phyloP scores from a whole-genome alignment of 2,888 invertebrate genomes.

The Oegoconia quadripuncta region DNA sequence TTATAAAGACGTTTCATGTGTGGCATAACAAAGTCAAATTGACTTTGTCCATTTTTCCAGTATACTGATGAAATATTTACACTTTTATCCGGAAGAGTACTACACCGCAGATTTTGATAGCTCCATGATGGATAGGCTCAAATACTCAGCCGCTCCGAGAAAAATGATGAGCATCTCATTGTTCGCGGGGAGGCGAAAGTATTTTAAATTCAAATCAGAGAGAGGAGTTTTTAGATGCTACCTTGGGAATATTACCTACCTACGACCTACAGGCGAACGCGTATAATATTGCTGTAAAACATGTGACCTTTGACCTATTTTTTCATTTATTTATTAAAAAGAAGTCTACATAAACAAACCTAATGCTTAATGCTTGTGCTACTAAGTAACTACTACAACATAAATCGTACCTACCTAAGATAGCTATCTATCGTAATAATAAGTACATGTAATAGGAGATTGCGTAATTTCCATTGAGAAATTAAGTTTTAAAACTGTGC shows the following conservation, averaged over 20 bases:
- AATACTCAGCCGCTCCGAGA: conserved; percentile 31
- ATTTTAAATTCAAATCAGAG: conserved; percentile 60
- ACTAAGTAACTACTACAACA: too few species aligned
- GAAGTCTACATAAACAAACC: not conserved
- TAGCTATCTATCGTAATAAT: too few species aligned
- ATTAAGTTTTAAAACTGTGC: conserved; percentile 12
- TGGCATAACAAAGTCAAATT: too few species aligned
- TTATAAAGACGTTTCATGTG: too few species aligned
- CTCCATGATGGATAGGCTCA: conserved; percentile 42
- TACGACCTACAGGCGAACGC: conserved; percentile 18
- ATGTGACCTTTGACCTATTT: conserved; percentile 10
- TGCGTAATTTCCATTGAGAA: conserved; percentile 10
- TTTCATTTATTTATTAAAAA: conserved; percentile 3
- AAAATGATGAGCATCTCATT: conserved; percentile 48
- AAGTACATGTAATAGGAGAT: too few species aligned
- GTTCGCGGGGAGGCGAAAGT: conserved; percentile 36
- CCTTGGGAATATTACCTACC: conserved; percentile 38
- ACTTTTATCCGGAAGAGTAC: conserved; percentile 7
- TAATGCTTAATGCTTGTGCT: not conserved
- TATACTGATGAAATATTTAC: not conserved
- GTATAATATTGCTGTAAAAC: conserved; percentile 7
- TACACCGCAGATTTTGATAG: conserved; percentile 41
- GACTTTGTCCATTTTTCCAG: not conserved
- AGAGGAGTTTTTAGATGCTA: conserved; percentile 37
- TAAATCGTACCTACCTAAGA: too few species aligned